Percentiles rank a stretch among this genome's conserved stretches.
These are phyloP conservation scores for Zoanthus sansibaricus DNA, from an alignment of 92 coral and sea anemone genomes.

Conservation along the genomic window DNA sequence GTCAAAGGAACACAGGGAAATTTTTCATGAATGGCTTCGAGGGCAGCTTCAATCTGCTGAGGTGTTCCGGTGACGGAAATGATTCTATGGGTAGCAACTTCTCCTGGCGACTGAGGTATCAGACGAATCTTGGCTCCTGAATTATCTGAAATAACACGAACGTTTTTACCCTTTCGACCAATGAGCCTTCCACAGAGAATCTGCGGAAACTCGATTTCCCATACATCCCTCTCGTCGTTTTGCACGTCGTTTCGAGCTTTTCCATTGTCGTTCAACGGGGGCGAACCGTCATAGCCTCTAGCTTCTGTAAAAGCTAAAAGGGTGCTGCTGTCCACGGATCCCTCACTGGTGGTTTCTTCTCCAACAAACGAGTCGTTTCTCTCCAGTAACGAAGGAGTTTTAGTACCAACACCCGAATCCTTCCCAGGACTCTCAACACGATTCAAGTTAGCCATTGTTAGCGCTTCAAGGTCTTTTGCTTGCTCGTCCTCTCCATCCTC, in stretches of 20 bases:
- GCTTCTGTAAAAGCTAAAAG: slow-evolving; percentile 71
- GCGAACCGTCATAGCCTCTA: slow-evolving; percentile 56
- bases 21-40: slow-evolving; percentile 85
- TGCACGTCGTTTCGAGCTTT: slow-evolving; percentile 27
- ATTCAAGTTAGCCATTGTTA: slow-evolving; percentile 1
- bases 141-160: slow-evolving; percentile 82
- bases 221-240: slow-evolving; percentile 78
- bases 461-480: slow-evolving; percentile 2
- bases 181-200: slow-evolving; percentile 93
- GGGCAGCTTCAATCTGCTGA: slow-evolving; percentile 82
- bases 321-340: slow-evolving; percentile 81
- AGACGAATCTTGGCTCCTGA: slow-evolving; percentile 96
- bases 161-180: slow-evolving; percentile 98
- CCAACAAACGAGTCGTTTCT: slow-evolving; percentile 73
- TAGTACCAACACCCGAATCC: slow-evolving; percentile 78
- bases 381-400: slow-evolving; percentile 68
- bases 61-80: slow-evolving; percentile 88
- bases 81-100: slow-evolving; percentile 91
- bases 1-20: slow-evolving; percentile 92
- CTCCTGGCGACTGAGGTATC: slow-evolving; percentile 94
- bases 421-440: slow-evolving; percentile 57
- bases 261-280: slow-evolving; percentile 54
- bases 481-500: background rate
- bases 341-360: slow-evolving; percentile 84
- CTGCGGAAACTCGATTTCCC: slow-evolving; percentile 98